Conservation (phyloP, 2,113 vertebrate species). For the Tetraodon nigroviridis region DNA sequence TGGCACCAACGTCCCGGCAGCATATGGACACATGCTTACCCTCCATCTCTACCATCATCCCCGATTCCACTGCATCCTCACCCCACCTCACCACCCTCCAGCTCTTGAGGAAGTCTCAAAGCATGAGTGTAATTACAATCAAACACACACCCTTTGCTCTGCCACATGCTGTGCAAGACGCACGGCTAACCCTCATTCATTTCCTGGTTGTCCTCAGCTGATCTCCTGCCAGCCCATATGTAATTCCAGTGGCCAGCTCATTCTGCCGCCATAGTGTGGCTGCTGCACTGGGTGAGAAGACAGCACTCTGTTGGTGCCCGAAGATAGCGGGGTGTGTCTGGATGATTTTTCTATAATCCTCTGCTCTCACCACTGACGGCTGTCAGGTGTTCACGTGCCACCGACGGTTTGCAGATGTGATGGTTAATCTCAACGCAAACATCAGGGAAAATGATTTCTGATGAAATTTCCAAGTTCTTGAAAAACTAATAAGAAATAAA, state of each 20-base stretch:
- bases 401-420: conserved; percentile 41
- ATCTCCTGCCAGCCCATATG: conserved; percentile 34
- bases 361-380: conserved; percentile 53
- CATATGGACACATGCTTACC: conserved; percentile 63
- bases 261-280: conserved; percentile 34
- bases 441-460: conserved; percentile 40
- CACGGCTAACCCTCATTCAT: conserved; percentile 11
- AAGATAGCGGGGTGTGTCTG: conserved; percentile 27
- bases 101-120: conserved; percentile 46
- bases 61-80: conserved; percentile 41
- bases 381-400: conserved; percentile 25
- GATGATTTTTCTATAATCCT: conserved; percentile 51
- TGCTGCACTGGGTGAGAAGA: conserved; percentile 18
- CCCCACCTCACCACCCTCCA: conserved; percentile 15
- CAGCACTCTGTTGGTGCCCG: conserved; percentile 24
- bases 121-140: conserved; percentile 59
- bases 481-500: conserved; percentile 54
- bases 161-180: conserved; percentile 5
- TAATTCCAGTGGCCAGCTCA: conserved; percentile 9
- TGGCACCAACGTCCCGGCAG: conserved; percentile 56
- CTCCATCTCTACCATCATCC: conserved; percentile 53
- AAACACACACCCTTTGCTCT: conserved; percentile 49
- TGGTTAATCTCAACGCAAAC: conserved; percentile 28
- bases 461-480: conserved; percentile 46
- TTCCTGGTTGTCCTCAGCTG: conserved; percentile 34